Conservation (phyloP, 2,113 vertebrate genomes). For the Peucedramus taeniatus region DNA sequence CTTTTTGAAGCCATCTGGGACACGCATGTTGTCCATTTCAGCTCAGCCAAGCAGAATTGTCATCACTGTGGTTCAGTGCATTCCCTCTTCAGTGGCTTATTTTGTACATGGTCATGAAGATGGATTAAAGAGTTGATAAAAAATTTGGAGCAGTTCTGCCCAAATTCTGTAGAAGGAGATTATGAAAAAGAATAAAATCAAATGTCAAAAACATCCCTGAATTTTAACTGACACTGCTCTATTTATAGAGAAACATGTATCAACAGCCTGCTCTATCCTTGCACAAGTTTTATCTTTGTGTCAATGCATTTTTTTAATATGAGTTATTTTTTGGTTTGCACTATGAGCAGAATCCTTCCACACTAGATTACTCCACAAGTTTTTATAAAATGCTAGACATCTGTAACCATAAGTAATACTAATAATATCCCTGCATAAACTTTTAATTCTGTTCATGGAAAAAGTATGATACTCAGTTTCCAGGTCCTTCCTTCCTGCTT, state of each 20-base stretch:
- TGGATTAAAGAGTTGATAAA: neutral
- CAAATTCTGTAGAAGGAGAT: neutral
- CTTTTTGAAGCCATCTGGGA: conserved; percentile 64
- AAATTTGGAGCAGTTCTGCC: neutral
- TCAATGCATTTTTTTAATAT: neutral
- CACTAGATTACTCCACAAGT: neutral
- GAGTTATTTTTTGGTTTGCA: neutral
- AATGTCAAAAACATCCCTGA: neutral
- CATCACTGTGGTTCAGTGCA: neutral
- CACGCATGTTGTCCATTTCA: conserved; percentile 48
- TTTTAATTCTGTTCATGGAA: neutral
- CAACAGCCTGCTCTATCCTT: neutral
- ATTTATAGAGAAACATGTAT: neutral
- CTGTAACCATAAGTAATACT: neutral
- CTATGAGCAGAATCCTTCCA: neutral
- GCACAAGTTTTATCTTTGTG: neutral
- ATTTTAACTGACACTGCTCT: neutral
- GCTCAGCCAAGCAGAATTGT: conserved; percentile 26
- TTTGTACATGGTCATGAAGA: neutral
- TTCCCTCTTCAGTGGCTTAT: conserved; percentile 32
- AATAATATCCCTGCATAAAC: neutral
- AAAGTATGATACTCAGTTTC: neutral
- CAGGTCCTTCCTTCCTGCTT: neutral
- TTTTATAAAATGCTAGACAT: neutral
- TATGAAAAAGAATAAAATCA: neutral